Evolutionary conservation across 1,140 invertebrate species (phyloP).

Genomic region (Drosophila sechellia): DNA sequence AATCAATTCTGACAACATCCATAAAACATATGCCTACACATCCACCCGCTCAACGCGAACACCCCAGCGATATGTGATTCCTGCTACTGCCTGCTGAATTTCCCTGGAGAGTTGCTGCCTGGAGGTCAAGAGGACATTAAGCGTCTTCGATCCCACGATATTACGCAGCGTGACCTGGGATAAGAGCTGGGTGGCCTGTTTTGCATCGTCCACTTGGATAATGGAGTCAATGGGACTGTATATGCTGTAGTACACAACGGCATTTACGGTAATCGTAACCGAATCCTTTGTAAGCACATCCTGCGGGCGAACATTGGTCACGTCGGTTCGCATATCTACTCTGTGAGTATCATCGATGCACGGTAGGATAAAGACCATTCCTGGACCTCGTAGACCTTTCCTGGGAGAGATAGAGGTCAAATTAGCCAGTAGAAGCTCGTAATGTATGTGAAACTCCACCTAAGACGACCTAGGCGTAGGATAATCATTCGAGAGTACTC

Average conservation of each 20-base stretch:
- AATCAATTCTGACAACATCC: not conserved
- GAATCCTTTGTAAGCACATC: slow-evolving; percentile 91
- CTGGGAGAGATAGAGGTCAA: not conserved
- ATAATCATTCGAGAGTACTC: slow-evolving; percentile 94
- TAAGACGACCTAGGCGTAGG: slow-evolving; percentile 92
- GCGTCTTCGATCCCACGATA: slow-evolving; percentile 90
- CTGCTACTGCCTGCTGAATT: slow-evolving; percentile 56
- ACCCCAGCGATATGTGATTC: slow-evolving; percentile 90
- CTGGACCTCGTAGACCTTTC: slow-evolving; percentile 59
- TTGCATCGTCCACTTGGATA: slow-evolving; percentile 92
- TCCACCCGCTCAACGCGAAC: slow-evolving; percentile 97
- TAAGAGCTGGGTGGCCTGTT: slow-evolving; percentile 89
- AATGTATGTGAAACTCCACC: slow-evolving; percentile 75
- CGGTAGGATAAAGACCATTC: slow-evolving; percentile 89
- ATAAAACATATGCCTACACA: slow-evolving; percentile 88
- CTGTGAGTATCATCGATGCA: slow-evolving; percentile 91
- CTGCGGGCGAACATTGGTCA: slow-evolving; percentile 90
- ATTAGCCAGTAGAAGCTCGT: not conserved
- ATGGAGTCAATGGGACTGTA: slow-evolving; percentile 92
- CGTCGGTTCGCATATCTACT: slow-evolving; percentile 89
- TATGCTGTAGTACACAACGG: slow-evolving; percentile 91
- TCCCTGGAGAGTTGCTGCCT: slow-evolving; percentile 53
- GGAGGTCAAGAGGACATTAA: slow-evolving; percentile 87
- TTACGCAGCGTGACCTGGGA: slow-evolving; percentile 87
- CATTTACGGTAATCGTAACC: slow-evolving; percentile 92